Percentiles rank a stretch among this genome's conserved stretches.
phyloP scores from a whole-genome alignment of 1,140 invertebrate genomes.

The Heliothis virescens region DNA sequence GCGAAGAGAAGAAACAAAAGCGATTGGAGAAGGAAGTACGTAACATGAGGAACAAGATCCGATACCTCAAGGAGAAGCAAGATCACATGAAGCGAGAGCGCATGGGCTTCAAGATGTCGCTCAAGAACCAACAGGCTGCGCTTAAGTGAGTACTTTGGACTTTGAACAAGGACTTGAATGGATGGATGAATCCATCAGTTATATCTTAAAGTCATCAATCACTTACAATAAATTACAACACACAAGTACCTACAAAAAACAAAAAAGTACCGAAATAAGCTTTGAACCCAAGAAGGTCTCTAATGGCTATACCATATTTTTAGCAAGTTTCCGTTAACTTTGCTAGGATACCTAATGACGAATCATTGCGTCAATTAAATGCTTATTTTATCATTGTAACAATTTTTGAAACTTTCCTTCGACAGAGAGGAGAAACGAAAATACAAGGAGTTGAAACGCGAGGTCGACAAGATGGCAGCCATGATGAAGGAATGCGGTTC shows the following conservation, averaged over 20 bases:
- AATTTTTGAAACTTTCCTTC: slow-evolving; percentile 41
- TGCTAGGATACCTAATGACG: no score
- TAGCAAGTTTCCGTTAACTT: no score
- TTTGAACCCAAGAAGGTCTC: no score
- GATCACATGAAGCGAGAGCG: slow-evolving; percentile 92
- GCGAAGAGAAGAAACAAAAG: slow-evolving; percentile 91
- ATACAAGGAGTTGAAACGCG: slow-evolving; percentile 92
- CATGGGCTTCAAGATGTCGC: slow-evolving; percentile 91
- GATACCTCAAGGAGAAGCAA: slow-evolving; percentile 92
- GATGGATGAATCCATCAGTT: not conserved
- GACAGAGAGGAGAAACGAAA: slow-evolving; percentile 90
- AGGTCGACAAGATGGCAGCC: slow-evolving; percentile 95
- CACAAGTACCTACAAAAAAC: no score
- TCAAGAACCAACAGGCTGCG: slow-evolving; percentile 92
- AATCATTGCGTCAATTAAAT: no score
- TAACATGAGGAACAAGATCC: slow-evolving; percentile 92
- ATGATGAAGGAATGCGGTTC: slow-evolving; percentile 92
- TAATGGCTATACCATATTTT: no score
- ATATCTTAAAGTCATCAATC: not conserved
- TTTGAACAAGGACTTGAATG: not conserved
- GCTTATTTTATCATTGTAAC: not conserved
- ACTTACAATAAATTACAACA: not conserved
- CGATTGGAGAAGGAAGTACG: slow-evolving; percentile 91
- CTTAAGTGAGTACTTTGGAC: slow-evolving; percentile 86
- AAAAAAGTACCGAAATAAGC: no score